A percentile compares a stretch with the other conserved stretches of the same genome.
Conservation (phyloP, 1,140 invertebrate genomes). For the Aphaenogaster ashmeadi region DNA sequence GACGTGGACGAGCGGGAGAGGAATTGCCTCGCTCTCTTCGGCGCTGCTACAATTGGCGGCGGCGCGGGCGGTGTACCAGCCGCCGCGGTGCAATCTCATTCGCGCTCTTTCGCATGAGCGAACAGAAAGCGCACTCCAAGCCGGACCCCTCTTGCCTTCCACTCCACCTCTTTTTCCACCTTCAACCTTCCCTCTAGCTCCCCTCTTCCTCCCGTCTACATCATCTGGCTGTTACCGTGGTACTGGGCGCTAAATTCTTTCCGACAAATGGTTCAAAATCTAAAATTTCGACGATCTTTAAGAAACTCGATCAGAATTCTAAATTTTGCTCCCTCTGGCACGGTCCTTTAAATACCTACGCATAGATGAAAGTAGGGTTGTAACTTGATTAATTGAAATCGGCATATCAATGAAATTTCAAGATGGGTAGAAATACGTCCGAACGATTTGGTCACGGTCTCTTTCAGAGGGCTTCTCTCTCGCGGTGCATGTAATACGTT, state of each 20-base stretch:
- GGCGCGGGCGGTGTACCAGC: constrained; percentile 70
- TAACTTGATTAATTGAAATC: constrained; percentile 27
- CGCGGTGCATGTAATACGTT: constrained; percentile 51
- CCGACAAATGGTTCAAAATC: background rate
- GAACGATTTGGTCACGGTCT: constrained; percentile 38
- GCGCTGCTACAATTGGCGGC: constrained; percentile 79
- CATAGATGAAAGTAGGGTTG: background rate
- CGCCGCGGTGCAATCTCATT: constrained; percentile 82
- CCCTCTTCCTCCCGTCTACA: background rate
- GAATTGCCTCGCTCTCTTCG: constrained; percentile 57
- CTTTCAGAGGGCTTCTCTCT: constrained; percentile 35
- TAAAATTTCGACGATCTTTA: background rate
- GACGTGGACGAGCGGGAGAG: constrained; percentile 66
- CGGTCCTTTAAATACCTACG: background rate
- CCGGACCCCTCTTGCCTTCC: constrained; percentile 70
- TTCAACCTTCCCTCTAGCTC: constrained; percentile 13
- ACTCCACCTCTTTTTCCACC: constrained; percentile 65
- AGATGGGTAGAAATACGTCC: background rate
- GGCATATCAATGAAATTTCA: background rate
- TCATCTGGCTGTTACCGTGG: background rate
- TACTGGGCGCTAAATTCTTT: background rate
- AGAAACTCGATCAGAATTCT: background rate
- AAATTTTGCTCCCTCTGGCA: background rate
- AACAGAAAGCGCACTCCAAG: constrained; percentile 70
- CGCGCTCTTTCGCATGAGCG: constrained; percentile 82